Evolutionary conservation across 2,797 vertebrate genomes (phyloP).

Genomic region (Cossypha heuglini): DNA sequence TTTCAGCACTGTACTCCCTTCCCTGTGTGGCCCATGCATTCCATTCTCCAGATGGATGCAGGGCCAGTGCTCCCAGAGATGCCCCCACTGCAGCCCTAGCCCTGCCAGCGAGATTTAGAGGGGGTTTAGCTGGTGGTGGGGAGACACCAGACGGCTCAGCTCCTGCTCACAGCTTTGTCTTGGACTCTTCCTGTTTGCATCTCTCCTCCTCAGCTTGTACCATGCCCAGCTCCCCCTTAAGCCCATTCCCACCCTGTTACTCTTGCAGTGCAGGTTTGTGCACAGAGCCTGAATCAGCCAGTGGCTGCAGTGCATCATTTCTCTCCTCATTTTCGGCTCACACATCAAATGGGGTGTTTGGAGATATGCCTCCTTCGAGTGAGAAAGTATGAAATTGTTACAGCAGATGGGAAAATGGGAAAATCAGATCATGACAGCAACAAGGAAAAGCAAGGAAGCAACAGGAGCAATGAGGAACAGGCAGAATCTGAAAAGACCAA

Average conservation of each 20-base stretch:
- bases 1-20: background rate
- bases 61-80: background rate
- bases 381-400: conserved; percentile 24
- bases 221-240: background rate
- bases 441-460: background rate
- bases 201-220: background rate
- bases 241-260: background rate
- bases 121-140: background rate
- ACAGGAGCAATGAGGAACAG: background rate
- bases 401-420: conserved; percentile 47
- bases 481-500: background rate
- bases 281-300: background rate
- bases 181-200: background rate
- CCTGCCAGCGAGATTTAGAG: background rate
- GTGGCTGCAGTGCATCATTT: background rate
- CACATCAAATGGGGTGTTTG: background rate
- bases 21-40: background rate
- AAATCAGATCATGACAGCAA: conserved; percentile 8
- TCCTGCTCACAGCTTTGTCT: background rate
- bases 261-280: background rate
- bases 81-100: accelerated
- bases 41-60: background rate
- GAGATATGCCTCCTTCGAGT: background rate
- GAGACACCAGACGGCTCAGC: background rate
- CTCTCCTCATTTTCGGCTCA: background rate